Conservation (phyloP, 2,797 vertebrate species). For the Galaxias olidus region DNA sequence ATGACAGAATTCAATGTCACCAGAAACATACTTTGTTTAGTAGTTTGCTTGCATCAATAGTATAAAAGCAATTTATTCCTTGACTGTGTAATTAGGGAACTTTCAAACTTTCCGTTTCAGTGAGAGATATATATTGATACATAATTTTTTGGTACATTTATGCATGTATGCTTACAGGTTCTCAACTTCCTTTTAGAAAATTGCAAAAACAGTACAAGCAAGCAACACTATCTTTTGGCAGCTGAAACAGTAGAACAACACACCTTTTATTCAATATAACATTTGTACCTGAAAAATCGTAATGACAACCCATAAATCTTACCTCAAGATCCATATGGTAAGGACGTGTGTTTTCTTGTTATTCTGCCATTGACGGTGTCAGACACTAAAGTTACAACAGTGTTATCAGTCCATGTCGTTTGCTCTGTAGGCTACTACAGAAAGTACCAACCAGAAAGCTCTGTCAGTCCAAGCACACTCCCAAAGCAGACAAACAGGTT, state of each 20-base stretch:
- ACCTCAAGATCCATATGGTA: slow-evolving; percentile 46
- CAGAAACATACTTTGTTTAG: too few species aligned
- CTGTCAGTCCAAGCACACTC: slow-evolving; percentile 28
- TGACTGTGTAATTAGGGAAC: too few species aligned
- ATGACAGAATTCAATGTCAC: too few species aligned
- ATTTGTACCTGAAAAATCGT: not conserved
- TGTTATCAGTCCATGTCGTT: slow-evolving; percentile 37
- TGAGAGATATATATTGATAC: not conserved
- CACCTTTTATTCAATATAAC: too few species aligned
- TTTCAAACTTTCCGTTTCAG: too few species aligned
- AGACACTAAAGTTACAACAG: not conserved
- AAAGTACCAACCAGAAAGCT: slow-evolving; percentile 33
- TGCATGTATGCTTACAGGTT: not conserved
- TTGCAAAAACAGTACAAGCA: too few species aligned
- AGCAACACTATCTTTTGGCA: too few species aligned
- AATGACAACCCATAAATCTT: slow-evolving; percentile 25
- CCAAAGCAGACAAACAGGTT: slow-evolving; percentile 70
- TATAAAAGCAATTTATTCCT: too few species aligned
- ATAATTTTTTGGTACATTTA: not conserved
- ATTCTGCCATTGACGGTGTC: slow-evolving; percentile 7
- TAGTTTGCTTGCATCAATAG: too few species aligned
- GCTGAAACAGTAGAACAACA: too few species aligned
- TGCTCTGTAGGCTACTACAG: slow-evolving; percentile 18
- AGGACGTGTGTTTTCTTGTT: slow-evolving; percentile 6
- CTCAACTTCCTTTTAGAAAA: not conserved